These are phyloP conservation scores for Platysteira castanea DNA, from an alignment of 2,113 vertebrate genomes.

Conservation along the genomic window DNA sequence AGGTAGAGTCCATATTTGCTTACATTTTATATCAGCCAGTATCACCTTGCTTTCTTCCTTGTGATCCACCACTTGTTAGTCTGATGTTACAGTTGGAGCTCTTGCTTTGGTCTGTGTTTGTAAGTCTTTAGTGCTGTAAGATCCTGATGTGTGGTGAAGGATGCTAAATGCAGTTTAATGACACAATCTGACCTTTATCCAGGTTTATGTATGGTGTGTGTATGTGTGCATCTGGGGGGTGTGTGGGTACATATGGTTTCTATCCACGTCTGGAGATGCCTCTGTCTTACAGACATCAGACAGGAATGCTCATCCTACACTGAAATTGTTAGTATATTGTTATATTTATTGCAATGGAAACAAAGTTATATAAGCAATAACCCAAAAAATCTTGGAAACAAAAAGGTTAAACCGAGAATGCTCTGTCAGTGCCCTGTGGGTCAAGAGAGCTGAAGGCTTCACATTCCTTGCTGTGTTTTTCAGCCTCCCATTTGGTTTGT, in stretches of 20 bases:
- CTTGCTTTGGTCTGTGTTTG: neutral
- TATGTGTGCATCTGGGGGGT: too few relatives aligned
- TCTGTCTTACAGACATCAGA: neutral
- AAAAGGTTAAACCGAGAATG: neutral
- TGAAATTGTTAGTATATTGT: neutral
- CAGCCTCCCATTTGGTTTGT: neutral
- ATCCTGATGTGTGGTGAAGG: neutral
- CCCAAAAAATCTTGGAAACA: neutral
- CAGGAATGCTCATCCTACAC: neutral
- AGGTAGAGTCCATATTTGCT: neutral
- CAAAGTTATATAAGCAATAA: neutral
- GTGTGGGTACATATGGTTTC: accelerated
- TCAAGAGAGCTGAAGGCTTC: neutral
- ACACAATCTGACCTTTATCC: neutral
- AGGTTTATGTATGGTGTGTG: neutral
- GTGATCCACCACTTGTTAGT: neutral
- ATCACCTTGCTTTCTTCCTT: neutral
- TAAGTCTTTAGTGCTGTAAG: neutral
- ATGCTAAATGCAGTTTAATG: neutral
- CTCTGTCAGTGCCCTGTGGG: neutral
- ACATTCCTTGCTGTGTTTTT: neutral
- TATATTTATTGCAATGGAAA: neutral
- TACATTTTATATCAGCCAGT: neutral
- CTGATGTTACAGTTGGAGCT: neutral
- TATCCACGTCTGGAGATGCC: neutral